Evolutionary conservation across 2,888 invertebrate species (phyloP).

Genomic region (Drosophila conformis): DNA sequence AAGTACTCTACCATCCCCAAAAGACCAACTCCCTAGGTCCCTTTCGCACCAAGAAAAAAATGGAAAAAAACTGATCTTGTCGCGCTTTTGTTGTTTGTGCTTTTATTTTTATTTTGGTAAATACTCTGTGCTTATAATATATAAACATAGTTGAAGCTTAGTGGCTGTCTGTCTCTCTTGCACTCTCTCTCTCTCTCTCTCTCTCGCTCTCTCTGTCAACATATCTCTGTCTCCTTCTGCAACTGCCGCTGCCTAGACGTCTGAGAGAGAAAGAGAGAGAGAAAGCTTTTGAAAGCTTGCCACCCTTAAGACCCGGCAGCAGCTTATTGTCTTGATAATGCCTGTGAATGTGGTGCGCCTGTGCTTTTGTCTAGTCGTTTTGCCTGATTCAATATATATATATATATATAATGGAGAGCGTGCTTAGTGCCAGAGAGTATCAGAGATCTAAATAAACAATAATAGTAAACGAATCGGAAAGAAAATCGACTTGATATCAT

Average conservation of each 20-base stretch:
- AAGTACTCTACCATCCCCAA: slow-evolving; percentile 28
- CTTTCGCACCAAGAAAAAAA: background rate
- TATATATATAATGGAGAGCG: slow-evolving; percentile 25
- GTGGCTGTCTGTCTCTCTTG: slow-evolving; percentile 26
- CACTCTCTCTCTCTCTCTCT: slow-evolving; percentile 1
- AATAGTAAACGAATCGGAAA: slow-evolving; percentile 1
- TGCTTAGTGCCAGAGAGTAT: slow-evolving; percentile 58
- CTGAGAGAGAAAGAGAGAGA: slow-evolving; percentile 1
- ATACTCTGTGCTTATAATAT: slow-evolving; percentile 58
- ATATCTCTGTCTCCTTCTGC: slow-evolving; percentile 8
- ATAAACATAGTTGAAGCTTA: slow-evolving; percentile 54
- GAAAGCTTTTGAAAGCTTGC: slow-evolving; percentile 34
- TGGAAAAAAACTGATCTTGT: slow-evolving; percentile 59
- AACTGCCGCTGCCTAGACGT: slow-evolving; percentile 14
- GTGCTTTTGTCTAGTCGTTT: slow-evolving; percentile 35
- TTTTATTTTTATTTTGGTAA: slow-evolving; percentile 53
- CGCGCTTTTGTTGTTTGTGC: slow-evolving; percentile 76
- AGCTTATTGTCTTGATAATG: slow-evolving; percentile 30
- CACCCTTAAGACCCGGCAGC: slow-evolving; percentile 15
- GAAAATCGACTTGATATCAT: slow-evolving; percentile 1
- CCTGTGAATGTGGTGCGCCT: slow-evolving; percentile 37
- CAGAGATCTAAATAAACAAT: slow-evolving; percentile 23
- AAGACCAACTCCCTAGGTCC: slow-evolving; percentile 5
- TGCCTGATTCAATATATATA: slow-evolving; percentile 28
- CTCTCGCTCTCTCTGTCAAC: slow-evolving; percentile 6